Conservation (phyloP, 2,797 vertebrate genomes). For the Dendrocincla fuliginosa region DNA sequence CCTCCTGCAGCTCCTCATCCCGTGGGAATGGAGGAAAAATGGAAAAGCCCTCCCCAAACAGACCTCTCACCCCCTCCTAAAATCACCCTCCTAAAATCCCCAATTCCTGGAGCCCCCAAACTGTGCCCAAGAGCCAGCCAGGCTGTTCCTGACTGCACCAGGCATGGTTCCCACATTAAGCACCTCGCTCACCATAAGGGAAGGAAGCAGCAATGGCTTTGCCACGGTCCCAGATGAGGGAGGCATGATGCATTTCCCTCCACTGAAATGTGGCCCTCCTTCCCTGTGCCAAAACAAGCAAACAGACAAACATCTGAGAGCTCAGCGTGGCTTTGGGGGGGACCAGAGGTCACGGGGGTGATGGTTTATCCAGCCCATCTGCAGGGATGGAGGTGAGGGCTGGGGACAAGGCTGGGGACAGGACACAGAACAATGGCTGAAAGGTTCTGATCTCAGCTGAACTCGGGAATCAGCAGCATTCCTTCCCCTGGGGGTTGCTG, state of each 20-base stretch:
- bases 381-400: fast-evolving
- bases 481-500: background rate
- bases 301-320: background rate
- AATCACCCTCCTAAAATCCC: fast-evolving
- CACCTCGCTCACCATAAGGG: background rate
- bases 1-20: background rate
- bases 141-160: background rate
- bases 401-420: background rate
- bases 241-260: background rate
- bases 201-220: background rate
- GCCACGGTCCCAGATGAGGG: background rate
- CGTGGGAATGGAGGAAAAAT: fast-evolving
- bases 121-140: fast-evolving
- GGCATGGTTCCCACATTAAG: background rate
- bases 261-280: background rate
- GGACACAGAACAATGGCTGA: background rate
- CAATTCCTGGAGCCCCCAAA: background rate
- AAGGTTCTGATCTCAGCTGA: background rate
- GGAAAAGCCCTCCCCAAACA: background rate
- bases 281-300: conserved; percentile 35
- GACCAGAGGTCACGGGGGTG: background rate
- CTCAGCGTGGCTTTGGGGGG: background rate
- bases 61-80: too few relatives aligned
- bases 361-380: background rate
- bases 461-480: background rate